These are phyloP conservation scores for Anarhynchus alexandrinus DNA, from an alignment of 2,113 vertebrate species.

Conservation along the genomic window DNA sequence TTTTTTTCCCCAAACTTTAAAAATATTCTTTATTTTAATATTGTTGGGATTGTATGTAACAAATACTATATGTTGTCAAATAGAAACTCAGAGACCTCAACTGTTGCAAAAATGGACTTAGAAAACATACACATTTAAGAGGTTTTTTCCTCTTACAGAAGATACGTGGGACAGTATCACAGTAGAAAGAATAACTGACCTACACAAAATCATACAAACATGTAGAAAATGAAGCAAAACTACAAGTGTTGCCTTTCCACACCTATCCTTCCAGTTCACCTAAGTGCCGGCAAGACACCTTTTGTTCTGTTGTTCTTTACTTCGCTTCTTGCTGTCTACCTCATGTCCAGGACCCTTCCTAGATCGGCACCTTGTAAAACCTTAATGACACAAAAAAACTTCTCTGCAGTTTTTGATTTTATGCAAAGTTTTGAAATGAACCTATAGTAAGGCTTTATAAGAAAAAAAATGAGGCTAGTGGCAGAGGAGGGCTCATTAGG, in stretches of 20 bases:
- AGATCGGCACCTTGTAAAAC: neutral
- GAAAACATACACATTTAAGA: neutral
- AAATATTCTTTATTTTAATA: neutral
- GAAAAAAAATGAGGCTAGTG: neutral
- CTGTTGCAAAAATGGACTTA: neutral
- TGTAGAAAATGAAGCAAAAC: neutral
- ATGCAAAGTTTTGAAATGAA: neutral
- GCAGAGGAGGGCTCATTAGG: neutral
- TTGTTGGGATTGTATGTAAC: neutral
- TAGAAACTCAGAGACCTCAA: neutral
- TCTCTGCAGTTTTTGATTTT: neutral
- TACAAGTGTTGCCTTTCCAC: neutral
- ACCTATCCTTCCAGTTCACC: neutral
- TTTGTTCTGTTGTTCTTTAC: neutral
- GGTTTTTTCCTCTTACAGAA: neutral
- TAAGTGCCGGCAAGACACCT: neutral
- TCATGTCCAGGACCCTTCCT: neutral
- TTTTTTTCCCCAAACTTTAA: neutral
- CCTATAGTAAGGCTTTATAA: neutral
- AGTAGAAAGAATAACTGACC: neutral
- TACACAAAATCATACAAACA: neutral
- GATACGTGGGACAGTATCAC: neutral
- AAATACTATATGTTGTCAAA: neutral
- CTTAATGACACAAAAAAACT: neutral
- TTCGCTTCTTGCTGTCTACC: neutral